Conservation (phyloP, 2,888 invertebrate genomes). For the Apotomis betuletana region DNA sequence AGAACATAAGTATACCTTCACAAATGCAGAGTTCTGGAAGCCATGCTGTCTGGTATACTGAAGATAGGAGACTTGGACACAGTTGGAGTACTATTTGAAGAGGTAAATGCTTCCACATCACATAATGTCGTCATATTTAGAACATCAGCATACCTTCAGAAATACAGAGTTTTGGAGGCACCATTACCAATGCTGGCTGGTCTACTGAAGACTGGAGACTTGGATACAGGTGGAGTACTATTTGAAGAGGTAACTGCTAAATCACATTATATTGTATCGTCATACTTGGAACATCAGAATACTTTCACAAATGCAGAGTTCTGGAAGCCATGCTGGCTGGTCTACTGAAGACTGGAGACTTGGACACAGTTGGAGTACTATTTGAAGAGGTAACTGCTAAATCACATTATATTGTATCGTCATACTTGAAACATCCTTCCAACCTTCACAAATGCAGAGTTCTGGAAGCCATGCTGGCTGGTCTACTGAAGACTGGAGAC, state of each 20-base stretch:
- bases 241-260: slow-evolving; percentile 62
- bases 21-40: no score
- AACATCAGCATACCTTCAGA: slow-evolving; percentile 85
- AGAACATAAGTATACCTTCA: no score
- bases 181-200: slow-evolving; percentile 92
- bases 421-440: no score
- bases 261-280: not conserved
- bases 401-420: not conserved
- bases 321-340: slow-evolving; percentile 89
- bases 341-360: slow-evolving; percentile 71
- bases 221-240: slow-evolving; percentile 46
- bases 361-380: slow-evolving; percentile 46
- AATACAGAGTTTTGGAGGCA: slow-evolving; percentile 86
- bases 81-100: slow-evolving; percentile 56
- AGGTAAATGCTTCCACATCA: slow-evolving; percentile 50
- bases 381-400: slow-evolving; percentile 62
- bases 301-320: slow-evolving; percentile 53
- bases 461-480: slow-evolving; percentile 85
- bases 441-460: no score
- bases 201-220: slow-evolving; percentile 71
- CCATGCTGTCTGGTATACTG: slow-evolving; percentile 89
- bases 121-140: no score
- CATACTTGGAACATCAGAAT: no score
- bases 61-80: slow-evolving; percentile 48
- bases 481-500: slow-evolving; percentile 78